Evolutionary conservation across 2,797 vertebrate species (phyloP).

Genomic region (Spinibarbus caldwelli): DNA sequence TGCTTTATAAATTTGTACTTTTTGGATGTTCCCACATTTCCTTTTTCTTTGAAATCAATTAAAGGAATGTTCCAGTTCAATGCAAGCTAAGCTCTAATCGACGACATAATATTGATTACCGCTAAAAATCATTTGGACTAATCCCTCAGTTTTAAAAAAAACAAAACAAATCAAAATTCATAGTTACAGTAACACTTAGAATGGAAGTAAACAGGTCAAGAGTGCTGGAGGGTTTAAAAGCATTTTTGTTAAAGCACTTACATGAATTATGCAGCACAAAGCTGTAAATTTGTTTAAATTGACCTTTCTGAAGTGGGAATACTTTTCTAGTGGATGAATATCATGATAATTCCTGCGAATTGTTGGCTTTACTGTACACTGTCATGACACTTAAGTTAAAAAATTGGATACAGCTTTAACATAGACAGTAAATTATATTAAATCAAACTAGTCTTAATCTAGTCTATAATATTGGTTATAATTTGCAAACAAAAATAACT

Average conservation of each 20-base stretch:
- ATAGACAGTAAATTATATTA: background rate
- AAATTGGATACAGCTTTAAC: background rate
- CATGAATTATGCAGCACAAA: background rate
- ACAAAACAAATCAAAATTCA: slow-evolving; percentile 7
- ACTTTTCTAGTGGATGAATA: background rate
- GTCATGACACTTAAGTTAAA: background rate
- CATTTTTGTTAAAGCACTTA: background rate
- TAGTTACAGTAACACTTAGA: background rate
- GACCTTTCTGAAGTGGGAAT: background rate
- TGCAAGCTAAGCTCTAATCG: slow-evolving; percentile 12
- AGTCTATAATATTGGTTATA: background rate
- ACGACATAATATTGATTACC: slow-evolving; percentile 5
- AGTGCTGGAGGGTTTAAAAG: slow-evolving; percentile 9
- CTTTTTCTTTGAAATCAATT: background rate
- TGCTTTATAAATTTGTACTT: slow-evolving; percentile 74
- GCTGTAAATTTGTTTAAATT: background rate
- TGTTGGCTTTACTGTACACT: background rate
- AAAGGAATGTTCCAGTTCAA: slow-evolving; percentile 24
- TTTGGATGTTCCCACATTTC: slow-evolving; percentile 20
- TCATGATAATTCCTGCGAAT: background rate
- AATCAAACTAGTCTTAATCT: background rate
- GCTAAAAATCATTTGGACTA: background rate
- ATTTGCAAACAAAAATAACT: background rate
- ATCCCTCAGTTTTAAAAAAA: background rate
- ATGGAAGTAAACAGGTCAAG: slow-evolving; percentile 4